Evolutionary conservation across 2,797 vertebrate species (phyloP), one percentile per base, ranked within the genome.

Genomic region (Xenopus petersii): DNA sequence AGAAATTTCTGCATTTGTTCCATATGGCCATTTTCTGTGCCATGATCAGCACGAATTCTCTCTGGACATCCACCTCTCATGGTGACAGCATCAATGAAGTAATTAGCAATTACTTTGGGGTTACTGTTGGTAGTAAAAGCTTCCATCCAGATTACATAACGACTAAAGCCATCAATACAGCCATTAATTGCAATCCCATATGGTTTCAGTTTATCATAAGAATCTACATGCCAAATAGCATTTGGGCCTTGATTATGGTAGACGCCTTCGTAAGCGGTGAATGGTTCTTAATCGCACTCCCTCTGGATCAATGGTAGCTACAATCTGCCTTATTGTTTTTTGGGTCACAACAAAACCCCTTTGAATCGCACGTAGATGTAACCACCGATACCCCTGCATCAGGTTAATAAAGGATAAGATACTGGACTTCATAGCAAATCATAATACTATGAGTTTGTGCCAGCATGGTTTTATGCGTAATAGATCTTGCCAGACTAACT

Each of bases 141-240:
- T 63, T 63, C 61, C 61, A 33, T 33, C 61, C 61, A 63, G 4
- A 63, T 16, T 12, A 63, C 24, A 63, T 63, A 33, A 63, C 61
- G 26, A 63, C 61, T 63, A 24, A 33, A 63, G 24, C 61, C 61
- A 36, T 63, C 61, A 63, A 63, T 63, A 16, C 61, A 63, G 61
- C 61, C 61, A 63, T 63, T 63, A 63, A 63, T 33, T 63, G 61
- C 61, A 63, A 63, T 63, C 6, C 61, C 61, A 63, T 63, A 30
- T 12, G 61, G 26, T 63, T 63, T 63, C 7, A 63, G 16, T 63
- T 63, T 63, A 26, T 36, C 61, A 63, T 63, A 63, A 33, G 26
- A 63, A 63, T 63, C 61, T 8, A 63, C 12, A 13, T 33, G 61
- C 24, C 61, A 63, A 36, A 63, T 36, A 33, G 61, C 61, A 63